These are phyloP conservation scores for Penaeus chinensis DNA, from an alignment of 1,140 invertebrate species.

Conservation along the genomic window DNA sequence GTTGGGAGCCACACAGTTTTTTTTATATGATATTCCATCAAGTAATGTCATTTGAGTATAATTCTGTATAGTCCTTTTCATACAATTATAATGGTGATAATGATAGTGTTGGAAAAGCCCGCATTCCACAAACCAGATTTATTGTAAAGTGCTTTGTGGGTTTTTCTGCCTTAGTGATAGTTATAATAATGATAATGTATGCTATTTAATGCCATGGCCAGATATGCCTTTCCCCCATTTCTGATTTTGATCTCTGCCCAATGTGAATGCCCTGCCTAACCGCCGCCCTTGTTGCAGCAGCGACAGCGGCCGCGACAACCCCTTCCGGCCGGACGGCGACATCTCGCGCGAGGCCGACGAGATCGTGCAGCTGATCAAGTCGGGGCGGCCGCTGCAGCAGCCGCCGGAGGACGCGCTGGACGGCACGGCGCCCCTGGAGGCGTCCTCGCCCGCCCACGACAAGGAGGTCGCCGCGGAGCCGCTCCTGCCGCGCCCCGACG, in stretches of 20 bases:
- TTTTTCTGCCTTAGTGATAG: too few species aligned
- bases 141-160: too few species aligned
- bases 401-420: constrained; percentile 20
- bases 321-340: constrained; percentile 95
- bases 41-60: too few species aligned
- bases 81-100: too few species aligned
- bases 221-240: too few species aligned
- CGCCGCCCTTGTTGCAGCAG: constrained; percentile 77
- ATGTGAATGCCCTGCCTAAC: background rate
- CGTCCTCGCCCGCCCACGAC: constrained; percentile 13
- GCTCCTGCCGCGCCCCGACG: constrained; percentile 6
- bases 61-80: too few species aligned
- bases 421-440: constrained; percentile 6
- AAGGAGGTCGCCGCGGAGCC: constrained; percentile 35
- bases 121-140: too few species aligned
- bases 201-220: background rate
- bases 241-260: background rate
- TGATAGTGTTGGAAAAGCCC: too few species aligned
- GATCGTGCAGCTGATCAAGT: constrained; percentile 93
- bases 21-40: too few species aligned
- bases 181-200: too few species aligned
- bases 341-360: constrained; percentile 94
- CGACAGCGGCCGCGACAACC: constrained; percentile 96
- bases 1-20: too few species aligned
- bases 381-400: constrained; percentile 77